A percentile compares a stretch with the other conserved stretches of the same genome.
Conservation (phyloP, 92 coral and sea anemone species). For the Palythoa grandis region DNA sequence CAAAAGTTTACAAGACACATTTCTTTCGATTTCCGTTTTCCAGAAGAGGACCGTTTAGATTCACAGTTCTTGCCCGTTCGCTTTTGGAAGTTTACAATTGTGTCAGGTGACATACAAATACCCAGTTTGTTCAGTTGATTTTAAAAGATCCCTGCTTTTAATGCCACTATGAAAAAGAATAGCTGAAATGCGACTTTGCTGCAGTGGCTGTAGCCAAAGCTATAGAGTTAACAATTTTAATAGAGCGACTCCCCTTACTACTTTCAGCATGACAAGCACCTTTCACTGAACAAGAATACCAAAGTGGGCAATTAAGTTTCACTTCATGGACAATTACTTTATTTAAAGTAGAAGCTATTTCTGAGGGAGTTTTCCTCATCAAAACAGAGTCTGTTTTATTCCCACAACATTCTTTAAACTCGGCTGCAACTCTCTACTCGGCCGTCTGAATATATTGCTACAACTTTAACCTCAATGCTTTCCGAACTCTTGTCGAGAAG, state of each 20-base stretch:
- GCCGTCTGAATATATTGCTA: constrained; percentile 5
- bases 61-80: constrained; percentile 40
- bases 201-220: constrained; percentile 34
- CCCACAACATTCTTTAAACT: constrained; percentile 36
- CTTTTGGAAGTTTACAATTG: constrained; percentile 27
- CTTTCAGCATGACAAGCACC: constrained; percentile 25
- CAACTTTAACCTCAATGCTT: constrained; percentile 26
- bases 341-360: constrained; percentile 20
- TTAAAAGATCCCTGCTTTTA: constrained; percentile 20
- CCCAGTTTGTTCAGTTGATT: constrained; percentile 24
- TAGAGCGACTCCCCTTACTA: not conserved
- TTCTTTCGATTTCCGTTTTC: constrained; percentile 39
- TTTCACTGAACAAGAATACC: constrained; percentile 37
- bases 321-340: constrained; percentile 27
- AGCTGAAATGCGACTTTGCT: constrained; percentile 29
- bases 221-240: constrained; percentile 4
- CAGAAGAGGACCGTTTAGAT: constrained; percentile 12
- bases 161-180: constrained; percentile 38
- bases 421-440: constrained; percentile 22
- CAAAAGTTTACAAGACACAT: not conserved
- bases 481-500: constrained; percentile 9
- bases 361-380: constrained; percentile 22
- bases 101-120: constrained; percentile 45
- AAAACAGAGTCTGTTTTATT: constrained; percentile 25
- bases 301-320: constrained; percentile 36